A percentile compares a stretch with the other conserved stretches of the same genome.
phyloP scores from a whole-genome alignment of 2,888 invertebrate species.

The Hecatera dysodea region DNA sequence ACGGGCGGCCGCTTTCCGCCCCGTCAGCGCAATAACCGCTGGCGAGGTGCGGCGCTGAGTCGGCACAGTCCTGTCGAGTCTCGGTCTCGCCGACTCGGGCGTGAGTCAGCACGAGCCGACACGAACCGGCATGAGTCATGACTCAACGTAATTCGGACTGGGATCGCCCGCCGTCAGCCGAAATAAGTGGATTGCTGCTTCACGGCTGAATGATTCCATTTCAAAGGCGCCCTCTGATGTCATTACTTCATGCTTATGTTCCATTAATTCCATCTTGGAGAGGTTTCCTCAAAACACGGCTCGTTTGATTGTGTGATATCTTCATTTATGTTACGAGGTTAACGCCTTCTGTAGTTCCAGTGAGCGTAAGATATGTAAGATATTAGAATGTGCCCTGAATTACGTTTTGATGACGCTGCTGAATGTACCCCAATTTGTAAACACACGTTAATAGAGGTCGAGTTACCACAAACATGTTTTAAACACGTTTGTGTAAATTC shows the following conservation, averaged over 20 bases:
- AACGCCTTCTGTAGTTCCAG: conserved; percentile 45
- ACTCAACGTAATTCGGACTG: conserved; percentile 79
- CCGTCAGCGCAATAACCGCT: conserved; percentile 83
- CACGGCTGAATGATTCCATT: conserved; percentile 84
- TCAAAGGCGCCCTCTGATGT: conserved; percentile 79
- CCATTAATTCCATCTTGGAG: conserved; percentile 53
- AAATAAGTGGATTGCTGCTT: conserved; percentile 88
- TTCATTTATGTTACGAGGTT: conserved; percentile 44
- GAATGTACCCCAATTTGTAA: conserved; percentile 70
- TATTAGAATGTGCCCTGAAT: conserved; percentile 80
- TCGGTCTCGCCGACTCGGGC: conserved; percentile 77
- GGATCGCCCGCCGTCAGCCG: conserved; percentile 83
- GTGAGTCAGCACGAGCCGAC: conserved; percentile 83
- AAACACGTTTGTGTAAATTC: conserved; percentile 9
- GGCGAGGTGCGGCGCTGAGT: conserved; percentile 78
- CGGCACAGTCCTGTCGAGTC: conserved; percentile 70
- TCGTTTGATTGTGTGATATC: conserved; percentile 47
- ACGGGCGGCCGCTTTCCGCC: conserved; percentile 72
- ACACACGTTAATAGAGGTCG: conserved; percentile 53
- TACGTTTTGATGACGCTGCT: conserved; percentile 78
- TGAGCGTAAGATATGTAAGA: conserved; percentile 68
- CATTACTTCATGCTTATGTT: conserved; percentile 75
- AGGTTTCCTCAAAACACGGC: conserved; percentile 43
- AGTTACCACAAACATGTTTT: conserved; percentile 12
- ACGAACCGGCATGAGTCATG: conserved; percentile 79